phyloP scores from a whole-genome alignment of 2,797 vertebrate species.

The Furcifer pardalis region DNA sequence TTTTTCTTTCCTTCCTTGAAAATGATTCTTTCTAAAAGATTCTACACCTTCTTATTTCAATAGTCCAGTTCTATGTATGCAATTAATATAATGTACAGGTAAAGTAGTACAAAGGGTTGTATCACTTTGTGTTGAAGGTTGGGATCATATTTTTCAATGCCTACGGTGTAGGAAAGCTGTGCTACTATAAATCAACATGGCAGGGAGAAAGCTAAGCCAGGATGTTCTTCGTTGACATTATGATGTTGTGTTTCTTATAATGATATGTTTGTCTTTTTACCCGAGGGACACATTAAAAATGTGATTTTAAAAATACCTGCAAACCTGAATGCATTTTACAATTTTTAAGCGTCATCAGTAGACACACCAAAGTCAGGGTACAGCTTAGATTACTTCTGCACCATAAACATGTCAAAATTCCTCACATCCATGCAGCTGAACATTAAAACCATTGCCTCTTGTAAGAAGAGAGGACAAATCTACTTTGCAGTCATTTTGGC shows the following conservation, averaged over 20 bases:
- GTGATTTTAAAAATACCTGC: neutral
- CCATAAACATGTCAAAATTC: too few relatives aligned
- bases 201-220: neutral
- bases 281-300: neutral
- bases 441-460: neutral
- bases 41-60: too few relatives aligned
- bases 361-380: neutral
- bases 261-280: neutral
- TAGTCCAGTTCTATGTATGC: too few relatives aligned
- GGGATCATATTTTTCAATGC: too few relatives aligned
- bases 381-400: too few relatives aligned
- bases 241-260: neutral
- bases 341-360: neutral
- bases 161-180: neutral
- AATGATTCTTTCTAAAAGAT: too few relatives aligned
- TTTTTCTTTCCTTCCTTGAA: too few relatives aligned
- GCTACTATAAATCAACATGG: neutral
- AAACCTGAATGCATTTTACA: neutral
- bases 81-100: too few relatives aligned
- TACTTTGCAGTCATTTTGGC: neutral
- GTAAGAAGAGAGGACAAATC: neutral
- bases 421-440: neutral
- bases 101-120: too few relatives aligned
- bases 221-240: neutral
- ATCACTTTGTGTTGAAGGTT: too few relatives aligned